Evolutionary conservation across 2,113 vertebrate species (phyloP).

Genomic region (Salvelinus sp.): DNA sequence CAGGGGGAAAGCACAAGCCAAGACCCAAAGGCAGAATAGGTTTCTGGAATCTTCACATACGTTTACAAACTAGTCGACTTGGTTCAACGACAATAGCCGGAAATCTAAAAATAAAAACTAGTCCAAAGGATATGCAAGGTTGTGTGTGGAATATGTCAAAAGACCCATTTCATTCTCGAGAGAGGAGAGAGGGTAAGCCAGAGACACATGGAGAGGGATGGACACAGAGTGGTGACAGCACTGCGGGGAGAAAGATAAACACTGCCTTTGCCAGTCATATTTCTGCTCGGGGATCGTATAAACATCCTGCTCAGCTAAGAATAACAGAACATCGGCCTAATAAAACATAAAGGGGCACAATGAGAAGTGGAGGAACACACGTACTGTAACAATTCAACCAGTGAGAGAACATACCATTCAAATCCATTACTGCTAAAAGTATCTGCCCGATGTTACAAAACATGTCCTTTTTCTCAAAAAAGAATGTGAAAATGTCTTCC

Average conservation of each 20-base stretch:
- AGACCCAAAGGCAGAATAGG: neutral
- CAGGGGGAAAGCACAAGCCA: too few species aligned
- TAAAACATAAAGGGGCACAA: conserved; percentile 73
- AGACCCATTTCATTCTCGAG: conserved; percentile 27
- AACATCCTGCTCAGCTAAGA: conserved; percentile 81
- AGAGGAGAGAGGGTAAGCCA: conserved; percentile 24
- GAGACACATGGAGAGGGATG: conserved; percentile 21
- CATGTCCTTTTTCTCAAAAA: neutral
- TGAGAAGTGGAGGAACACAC: conserved; percentile 52
- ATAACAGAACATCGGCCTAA: conserved; percentile 76
- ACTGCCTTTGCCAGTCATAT: conserved; percentile 74
- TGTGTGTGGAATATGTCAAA: conserved; percentile 36
- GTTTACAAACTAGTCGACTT: neutral
- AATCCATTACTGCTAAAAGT: conserved; percentile 24
- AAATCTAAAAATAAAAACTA: conserved; percentile 48
- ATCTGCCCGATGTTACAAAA: conserved; percentile 22
- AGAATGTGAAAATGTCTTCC: neutral
- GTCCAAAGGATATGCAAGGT: conserved; percentile 33
- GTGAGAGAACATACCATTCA: conserved; percentile 33
- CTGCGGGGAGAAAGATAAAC: conserved; percentile 63
- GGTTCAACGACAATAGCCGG: conserved; percentile 34
- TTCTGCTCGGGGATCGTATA: conserved; percentile 72
- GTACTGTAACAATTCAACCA: conserved; percentile 38
- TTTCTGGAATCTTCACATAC: neutral
- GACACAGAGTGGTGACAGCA: conserved; percentile 23